Evolutionary conservation across 2,888 invertebrate genomes (phyloP), one percentile per base, ranked within the genome.

Genomic region (Tipula lateralis): DNA sequence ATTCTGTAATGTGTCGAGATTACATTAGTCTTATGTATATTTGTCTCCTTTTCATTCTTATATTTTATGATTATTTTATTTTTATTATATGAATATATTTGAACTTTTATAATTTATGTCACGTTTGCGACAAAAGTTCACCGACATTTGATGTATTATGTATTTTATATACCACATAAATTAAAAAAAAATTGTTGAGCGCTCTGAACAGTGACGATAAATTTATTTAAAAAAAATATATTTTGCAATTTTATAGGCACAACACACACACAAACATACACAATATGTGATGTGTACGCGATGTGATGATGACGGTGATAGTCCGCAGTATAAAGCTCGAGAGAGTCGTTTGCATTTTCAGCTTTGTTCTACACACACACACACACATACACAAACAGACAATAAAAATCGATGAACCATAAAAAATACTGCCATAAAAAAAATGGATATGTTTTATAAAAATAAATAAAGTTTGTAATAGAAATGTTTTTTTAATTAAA

Each of bases 61-160:
- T 44, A 44, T 44, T 44, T 44, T 16, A 16, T 44, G n/a, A 16
- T 36, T 44, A 44, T 44, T 44, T 44, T 16, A 16, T 44, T 44
- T 44, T 44, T 44, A 16, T 44, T 39, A 12, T 44, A 44, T 36
- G 36, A 4, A 16, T 66, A n/a, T n/a, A 66, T 66, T 66, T 66
- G 66, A 66, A 66, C 66, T 66, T 66, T 66, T 66, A 9, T 24
- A 66, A 66, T 66, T 66, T 66, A 66, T 66, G 66, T 24, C 66
- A 66, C 66, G 66, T 66, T 9, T 66, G 66, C 66, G 66, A 66
- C 66, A 66, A 66, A 66, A 66, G 66, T 66, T 66, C 66, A 66
- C 66, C 24, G 66, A 66, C 66, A 24, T 44, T 24, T 24, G 24
- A 24, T 24, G n/a, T n/a, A 2, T 24, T 66, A 24, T 19, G 66